Percentiles rank a stretch among this genome's conserved stretches.
These are phyloP conservation scores for Drosophila phalerata DNA, from an alignment of 2,888 invertebrate species.

Conservation along the genomic window DNA sequence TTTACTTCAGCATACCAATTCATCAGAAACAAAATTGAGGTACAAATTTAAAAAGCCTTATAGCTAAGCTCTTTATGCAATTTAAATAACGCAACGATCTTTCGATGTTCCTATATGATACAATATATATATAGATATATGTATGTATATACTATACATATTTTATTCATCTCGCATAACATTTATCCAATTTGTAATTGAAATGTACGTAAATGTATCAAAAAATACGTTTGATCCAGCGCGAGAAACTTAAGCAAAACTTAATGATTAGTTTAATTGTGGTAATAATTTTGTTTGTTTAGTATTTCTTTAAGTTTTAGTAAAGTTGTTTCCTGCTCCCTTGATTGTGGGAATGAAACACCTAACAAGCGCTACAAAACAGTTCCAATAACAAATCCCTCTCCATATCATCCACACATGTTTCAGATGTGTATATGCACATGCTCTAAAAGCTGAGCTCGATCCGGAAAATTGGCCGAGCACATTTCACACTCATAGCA, in stretches of 20 bases:
- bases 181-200: conserved; percentile 62
- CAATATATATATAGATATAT: conserved; percentile 20
- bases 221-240: conserved; percentile 57
- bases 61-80: conserved; percentile 63
- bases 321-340: conserved; percentile 12
- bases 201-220: conserved; percentile 64
- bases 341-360: not conserved
- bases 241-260: conserved; percentile 50
- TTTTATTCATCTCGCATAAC: conserved; percentile 27
- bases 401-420: conserved; percentile 9
- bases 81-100: conserved; percentile 75
- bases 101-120: conserved; percentile 56
- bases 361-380: conserved; percentile 28
- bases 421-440: conserved; percentile 91
- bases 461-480: conserved; percentile 90
- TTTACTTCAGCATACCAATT: conserved; percentile 77
- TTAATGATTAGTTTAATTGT: conserved; percentile 43
- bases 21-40: conserved; percentile 69
- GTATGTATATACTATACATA: conserved; percentile 13
- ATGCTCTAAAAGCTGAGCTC: conserved; percentile 91
- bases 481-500: conserved; percentile 94
- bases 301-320: conserved; percentile 10
- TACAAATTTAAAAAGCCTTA: conserved; percentile 81
- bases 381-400: conserved; percentile 48
- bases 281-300: conserved; percentile 13